Evolutionary conservation across 2,113 vertebrate genomes (phyloP).

Genomic region (Microtus oregoni): DNA sequence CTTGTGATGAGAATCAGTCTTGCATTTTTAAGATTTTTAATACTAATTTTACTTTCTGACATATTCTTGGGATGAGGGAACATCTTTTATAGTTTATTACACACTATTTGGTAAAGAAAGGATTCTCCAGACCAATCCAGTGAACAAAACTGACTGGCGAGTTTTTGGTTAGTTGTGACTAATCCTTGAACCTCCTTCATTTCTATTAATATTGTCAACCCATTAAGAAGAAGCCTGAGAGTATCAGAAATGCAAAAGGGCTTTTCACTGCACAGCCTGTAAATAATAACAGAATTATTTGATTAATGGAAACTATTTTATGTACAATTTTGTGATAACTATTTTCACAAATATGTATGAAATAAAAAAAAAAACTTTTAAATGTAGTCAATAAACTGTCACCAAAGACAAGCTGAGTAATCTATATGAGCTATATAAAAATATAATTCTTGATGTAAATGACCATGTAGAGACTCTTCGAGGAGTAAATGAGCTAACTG

Average conservation of each 20-base stretch:
- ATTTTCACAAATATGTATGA: neutral
- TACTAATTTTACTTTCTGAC: neutral
- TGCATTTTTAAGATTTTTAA: neutral
- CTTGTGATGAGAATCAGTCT: neutral
- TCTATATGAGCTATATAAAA: neutral
- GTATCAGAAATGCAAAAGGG: neutral
- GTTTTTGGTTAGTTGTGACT: neutral
- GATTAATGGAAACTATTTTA: neutral
- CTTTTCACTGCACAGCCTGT: neutral
- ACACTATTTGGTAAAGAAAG: neutral
- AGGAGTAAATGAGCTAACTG: neutral
- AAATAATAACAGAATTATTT: neutral
- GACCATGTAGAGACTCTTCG: neutral
- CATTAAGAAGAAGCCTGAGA: neutral
- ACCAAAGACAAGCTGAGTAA: neutral
- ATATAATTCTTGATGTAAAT: neutral
- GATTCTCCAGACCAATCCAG: accelerated
- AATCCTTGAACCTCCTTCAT: too few relatives aligned
- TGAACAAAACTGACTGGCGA: neutral
- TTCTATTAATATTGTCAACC: neutral
- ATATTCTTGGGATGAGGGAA: neutral
- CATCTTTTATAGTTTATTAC: neutral
- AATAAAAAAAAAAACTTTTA: neutral
- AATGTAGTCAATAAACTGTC: neutral
- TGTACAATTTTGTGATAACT: neutral